Evolutionary conservation across 1,140 invertebrate genomes (phyloP), one percentile per base, ranked within the genome.

Genomic region (Leptestheria dahalacensis): DNA sequence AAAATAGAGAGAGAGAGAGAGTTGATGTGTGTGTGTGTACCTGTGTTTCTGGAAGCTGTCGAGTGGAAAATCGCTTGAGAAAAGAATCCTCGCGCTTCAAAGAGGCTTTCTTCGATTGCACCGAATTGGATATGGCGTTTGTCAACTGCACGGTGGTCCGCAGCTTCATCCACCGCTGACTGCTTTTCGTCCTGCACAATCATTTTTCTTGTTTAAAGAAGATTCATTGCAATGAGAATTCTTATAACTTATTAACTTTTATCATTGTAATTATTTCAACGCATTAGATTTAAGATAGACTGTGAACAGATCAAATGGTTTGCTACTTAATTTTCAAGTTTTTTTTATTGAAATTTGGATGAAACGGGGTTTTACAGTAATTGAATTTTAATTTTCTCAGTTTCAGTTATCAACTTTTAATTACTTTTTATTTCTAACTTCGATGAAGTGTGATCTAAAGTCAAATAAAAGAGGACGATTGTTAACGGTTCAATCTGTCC

Each of bases 61-160:
- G 75, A 1, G 91, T 94, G 11, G 90, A 93, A 74, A 97, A 97
- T 63, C 90, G 78, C 70, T 92, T 90, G 62, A 97, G 75, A 69
- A 96, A 97, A 0, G 91, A 95, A 69, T 96, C 91, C 74, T 95
- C 91, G 51, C 91, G 79, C 68, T 93, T 89, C 62, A 95, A 73
- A 1, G 88, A 82, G 23, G 33, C 6, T 15, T 90, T 91, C 72
- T 86, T 85, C 61, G 61, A 62, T 68, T 41, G 33, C 41, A 71
- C 70, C 12, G 70, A 71, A 33, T 70, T 70, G 20, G 71, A 68
- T 68, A 95, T 91, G 28, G 89, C 90, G 41, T 86, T 89, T 26
- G 90, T 88, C 61, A 92, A 77, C 71, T 93, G 89, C 57, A 96
- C 88, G 1, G 90, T 93, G 23, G 89, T 92, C 46, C 91, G 77